Percentiles rank a stretch among this genome's conserved stretches.
Conservation (phyloP, 1,140 invertebrate genomes). For the Radopholus similis region DNA sequence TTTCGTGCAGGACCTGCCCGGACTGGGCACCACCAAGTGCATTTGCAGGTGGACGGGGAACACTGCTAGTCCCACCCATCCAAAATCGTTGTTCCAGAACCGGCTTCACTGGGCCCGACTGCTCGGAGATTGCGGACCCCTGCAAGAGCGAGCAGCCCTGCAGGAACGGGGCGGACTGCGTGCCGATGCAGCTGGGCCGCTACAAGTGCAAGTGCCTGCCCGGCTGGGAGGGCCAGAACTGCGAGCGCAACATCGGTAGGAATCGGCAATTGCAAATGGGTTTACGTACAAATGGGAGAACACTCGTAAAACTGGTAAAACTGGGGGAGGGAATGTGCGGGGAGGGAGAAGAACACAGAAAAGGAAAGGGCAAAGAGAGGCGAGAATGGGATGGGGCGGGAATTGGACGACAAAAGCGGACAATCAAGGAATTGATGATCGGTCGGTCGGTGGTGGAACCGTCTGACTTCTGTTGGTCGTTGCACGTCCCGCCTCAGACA, state of each 20-base stretch:
- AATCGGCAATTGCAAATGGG: too few species aligned
- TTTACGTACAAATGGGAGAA: neutral
- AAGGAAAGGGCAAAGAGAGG: too few species aligned
- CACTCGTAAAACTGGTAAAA: neutral
- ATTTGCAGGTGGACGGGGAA: slow-evolving; percentile 71
- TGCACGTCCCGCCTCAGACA: neutral
- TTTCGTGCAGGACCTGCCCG: slow-evolving; percentile 88
- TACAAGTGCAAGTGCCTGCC: slow-evolving; percentile 87
- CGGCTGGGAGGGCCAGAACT: slow-evolving; percentile 89
- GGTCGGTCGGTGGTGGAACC: neutral
- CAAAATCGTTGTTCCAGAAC: slow-evolving; percentile 35
- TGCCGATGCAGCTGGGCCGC: slow-evolving; percentile 70
- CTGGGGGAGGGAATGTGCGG: neutral
- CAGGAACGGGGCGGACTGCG: slow-evolving; percentile 79
- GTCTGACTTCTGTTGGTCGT: neutral
- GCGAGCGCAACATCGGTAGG: slow-evolving; percentile 82
- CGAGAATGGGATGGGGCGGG: neutral
- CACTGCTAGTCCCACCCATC: neutral
- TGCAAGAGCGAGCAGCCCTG: slow-evolving; percentile 65
- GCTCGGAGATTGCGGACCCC: slow-evolving; percentile 51
- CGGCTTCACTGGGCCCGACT: slow-evolving; percentile 56
- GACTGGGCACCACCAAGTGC: slow-evolving; percentile 77
- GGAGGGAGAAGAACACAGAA: too few species aligned
- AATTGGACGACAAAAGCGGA: neutral
- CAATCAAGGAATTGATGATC: neutral